Conservation (phyloP, 2,888 invertebrate species). For the Epicampocera succincta region DNA sequence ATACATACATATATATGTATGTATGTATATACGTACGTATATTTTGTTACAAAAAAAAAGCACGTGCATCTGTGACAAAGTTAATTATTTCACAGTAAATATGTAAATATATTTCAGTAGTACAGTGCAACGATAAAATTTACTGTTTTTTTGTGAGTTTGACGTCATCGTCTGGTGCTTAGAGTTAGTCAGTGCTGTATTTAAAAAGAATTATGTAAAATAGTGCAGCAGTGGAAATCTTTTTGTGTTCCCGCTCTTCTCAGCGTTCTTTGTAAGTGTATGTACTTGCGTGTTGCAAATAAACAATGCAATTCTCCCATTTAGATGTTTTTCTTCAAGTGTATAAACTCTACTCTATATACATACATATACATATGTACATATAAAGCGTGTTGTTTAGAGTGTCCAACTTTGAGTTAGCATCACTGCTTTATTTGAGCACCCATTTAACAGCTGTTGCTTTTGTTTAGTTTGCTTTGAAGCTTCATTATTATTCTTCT, state of each 20-base stretch:
- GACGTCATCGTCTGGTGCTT: conserved; percentile 23
- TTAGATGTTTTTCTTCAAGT: conserved; percentile 34
- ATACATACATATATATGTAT: neutral
- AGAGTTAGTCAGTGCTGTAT: conserved; percentile 33
- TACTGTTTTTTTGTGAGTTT: neutral
- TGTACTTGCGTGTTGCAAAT: conserved; percentile 35
- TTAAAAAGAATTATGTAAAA: conserved; percentile 55
- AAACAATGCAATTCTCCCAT: conserved; percentile 36
- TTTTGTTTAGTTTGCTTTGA: too few relatives aligned
- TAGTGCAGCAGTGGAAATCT: conserved; percentile 32
- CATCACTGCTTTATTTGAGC: too few relatives aligned
- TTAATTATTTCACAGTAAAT: too few relatives aligned
- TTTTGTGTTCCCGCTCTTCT: neutral
- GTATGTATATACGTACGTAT: neutral
- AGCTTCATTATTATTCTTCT: too few relatives aligned
- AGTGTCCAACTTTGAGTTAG: too few relatives aligned
- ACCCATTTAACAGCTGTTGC: too few relatives aligned
- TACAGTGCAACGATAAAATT: too few relatives aligned
- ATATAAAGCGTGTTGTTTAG: too few relatives aligned
- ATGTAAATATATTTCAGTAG: too few relatives aligned
- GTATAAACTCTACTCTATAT: conserved; percentile 29
- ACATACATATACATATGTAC: too few relatives aligned
- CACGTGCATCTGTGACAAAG: too few relatives aligned
- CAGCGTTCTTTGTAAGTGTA: neutral
- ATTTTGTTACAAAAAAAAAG: neutral